Percentiles rank a stretch among this genome's conserved stretches.
phyloP scores from a whole-genome alignment of 2,797 vertebrate species.

The Coendou prehensilis region DNA sequence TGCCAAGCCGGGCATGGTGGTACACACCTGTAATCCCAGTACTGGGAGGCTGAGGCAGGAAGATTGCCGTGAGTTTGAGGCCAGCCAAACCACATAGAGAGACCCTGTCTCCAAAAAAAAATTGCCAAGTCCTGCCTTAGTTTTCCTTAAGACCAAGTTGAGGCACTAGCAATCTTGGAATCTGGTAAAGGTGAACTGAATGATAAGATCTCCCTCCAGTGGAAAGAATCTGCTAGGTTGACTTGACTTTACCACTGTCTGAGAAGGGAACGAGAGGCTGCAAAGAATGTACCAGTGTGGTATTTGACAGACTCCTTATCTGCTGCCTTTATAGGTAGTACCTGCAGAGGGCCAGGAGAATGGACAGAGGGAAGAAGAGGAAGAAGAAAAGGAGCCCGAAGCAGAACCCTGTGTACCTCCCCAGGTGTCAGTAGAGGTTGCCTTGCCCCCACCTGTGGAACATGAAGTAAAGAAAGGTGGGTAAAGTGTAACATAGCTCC shows the following conservation, averaged over 20 bases:
- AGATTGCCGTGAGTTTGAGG: background rate
- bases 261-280: conserved; percentile 1
- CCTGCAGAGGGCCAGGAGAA: conserved; percentile 93
- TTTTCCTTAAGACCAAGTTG: conserved; percentile 30
- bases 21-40: background rate
- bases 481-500: background rate
- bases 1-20: background rate
- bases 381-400: conserved; percentile 86
- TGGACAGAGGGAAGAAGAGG: conserved; percentile 92
- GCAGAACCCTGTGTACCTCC: conserved; percentile 88
- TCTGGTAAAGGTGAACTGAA: background rate
- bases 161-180: background rate
- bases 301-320: conserved; percentile 18
- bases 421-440: conserved; percentile 89
- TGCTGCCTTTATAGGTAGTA: conserved; percentile 90
- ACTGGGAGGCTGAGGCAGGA: background rate
- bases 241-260: background rate
- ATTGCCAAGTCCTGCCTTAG: background rate
- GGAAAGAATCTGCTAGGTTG: background rate
- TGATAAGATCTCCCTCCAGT: background rate
- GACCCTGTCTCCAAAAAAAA: background rate
- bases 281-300: background rate
- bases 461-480: conserved; percentile 92
- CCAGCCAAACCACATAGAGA: background rate
- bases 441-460: conserved; percentile 88